Evolutionary conservation across 2,888 invertebrate species (phyloP), one percentile per base, ranked within the genome.

Genomic region (Stictocephala bisonia): DNA sequence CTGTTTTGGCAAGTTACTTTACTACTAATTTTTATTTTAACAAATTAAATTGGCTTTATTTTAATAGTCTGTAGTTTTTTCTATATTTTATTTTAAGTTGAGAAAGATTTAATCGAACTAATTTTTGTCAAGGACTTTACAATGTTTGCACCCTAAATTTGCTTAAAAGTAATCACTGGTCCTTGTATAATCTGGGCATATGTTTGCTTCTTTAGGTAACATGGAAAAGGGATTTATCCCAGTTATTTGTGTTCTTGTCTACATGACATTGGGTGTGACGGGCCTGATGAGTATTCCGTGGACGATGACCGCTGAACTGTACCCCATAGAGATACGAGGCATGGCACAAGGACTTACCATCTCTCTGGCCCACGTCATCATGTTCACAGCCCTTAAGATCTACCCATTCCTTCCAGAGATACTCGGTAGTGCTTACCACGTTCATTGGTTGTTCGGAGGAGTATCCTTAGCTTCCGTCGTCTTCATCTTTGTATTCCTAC

Each of bases 221-320:
- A 66, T 78, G 18, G 73, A 78, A 44, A 60, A 66, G 15, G 75
- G 72, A 9, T 31, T 74, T 13, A 71, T 78, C 13, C 77, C 88
- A 1, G 85, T 88, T 0, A 75, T 84, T 0, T 85, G 87, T 71
- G 81, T 89, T 1, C 79, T 88, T 9, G 80, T 88, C 0, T 89
- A 87, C 80, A 88, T 89, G 0, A 86, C 87, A 71, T 85, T 87
- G 0, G 88, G 88, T 6, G 88, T 89, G 87, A 84, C 88, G 48
- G 89, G 89, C 0, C 82, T 89, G 77, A 82, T 89, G 35, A 87
- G 87, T 4, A 88, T 89, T 22, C 89, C 89, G 0, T 89, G 89
- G 89, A 89, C 88, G n/a, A 88, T 89, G 88, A 89, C 88, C 0
- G 89, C 89, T 0, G 89, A 89, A 82, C 81, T 89, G 2, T 89